Evolutionary conservation across 1,140 invertebrate species (phyloP).

Genomic region (Drosophila punjabiensis): DNA sequence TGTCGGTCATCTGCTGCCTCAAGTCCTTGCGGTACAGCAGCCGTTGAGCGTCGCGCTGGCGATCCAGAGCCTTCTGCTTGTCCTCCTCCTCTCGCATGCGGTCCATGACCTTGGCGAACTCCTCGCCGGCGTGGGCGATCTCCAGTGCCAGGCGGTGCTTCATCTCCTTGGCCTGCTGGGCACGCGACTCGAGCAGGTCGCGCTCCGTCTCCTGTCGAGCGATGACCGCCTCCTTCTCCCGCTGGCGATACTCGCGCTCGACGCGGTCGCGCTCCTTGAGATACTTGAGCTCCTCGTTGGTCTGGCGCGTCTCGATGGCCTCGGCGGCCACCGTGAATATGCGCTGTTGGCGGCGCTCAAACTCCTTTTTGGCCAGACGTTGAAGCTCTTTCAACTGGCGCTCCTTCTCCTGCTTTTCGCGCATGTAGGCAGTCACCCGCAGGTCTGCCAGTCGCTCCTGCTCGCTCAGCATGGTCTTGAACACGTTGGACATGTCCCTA

Average conservation of each 20-base stretch:
- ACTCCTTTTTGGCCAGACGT: conserved; percentile 81
- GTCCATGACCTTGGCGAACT: conserved; percentile 87
- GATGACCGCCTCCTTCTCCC: conserved; percentile 86
- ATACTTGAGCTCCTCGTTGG: conserved; percentile 87
- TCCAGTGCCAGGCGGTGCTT: conserved; percentile 87
- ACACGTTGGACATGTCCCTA: conserved; percentile 87
- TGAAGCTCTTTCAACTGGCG: conserved; percentile 85
- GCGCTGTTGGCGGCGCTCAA: conserved; percentile 86
- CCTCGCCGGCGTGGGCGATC: conserved; percentile 87
- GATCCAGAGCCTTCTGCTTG: conserved; percentile 83
- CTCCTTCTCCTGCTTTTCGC: conserved; percentile 87
- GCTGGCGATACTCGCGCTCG: conserved; percentile 86
- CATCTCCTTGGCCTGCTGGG: conserved; percentile 85
- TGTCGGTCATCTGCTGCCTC: conserved; percentile 87
- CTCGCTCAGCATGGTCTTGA: conserved; percentile 87
- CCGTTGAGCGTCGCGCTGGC: conserved; percentile 56
- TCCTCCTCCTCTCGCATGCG: conserved; percentile 86
- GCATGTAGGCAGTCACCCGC: conserved; percentile 88
- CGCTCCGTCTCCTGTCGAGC: conserved; percentile 86
- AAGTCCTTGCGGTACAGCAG: conserved; percentile 74
- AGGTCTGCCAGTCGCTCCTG: conserved; percentile 88
- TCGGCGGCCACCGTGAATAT: conserved; percentile 85
- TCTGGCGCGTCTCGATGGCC: conserved; percentile 77
- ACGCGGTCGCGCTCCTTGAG: conserved; percentile 87
- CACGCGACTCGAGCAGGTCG: conserved; percentile 86